Base-by-base conservation (phyloP, 2,113 vertebrate species). In the Scytalopus superciliaris region DNA sequence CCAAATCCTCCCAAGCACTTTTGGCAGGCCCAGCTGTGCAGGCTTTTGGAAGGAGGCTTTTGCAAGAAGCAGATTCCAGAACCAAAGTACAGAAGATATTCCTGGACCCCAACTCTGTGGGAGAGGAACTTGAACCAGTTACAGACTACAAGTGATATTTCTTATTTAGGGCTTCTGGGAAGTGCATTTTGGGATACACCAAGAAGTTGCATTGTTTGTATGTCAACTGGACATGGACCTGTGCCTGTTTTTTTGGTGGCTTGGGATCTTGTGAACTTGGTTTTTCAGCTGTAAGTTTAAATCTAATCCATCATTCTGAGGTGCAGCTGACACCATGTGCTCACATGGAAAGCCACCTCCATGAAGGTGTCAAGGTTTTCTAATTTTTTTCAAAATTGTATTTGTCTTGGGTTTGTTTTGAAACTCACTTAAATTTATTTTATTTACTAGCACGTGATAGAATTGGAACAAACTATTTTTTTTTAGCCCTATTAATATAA, bases 221-320 rank as follows among this genome's bases (percentile, higher is more conserved):
- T 31, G 31, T 72, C 69, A 79, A 19, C n/a, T 76, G 45, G 16
- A 24, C 53, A 67, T 16, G 13, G 28, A 56, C 42, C 12, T 21
- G 24, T 0, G 0, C 23, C 28, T 53, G 0, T 47, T 44, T 47
- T 44, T 19, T 67, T 19, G 19, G 33, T 52, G 42, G 3, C 11
- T 40, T 35, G 37, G 13, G 37, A 52, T 60, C 31, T 57, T 56
- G 33, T 50, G 74, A 74, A 25, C 8, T 35, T 53, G 7, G 37
- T 30, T 89, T 78, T 94, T 27, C 78, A 82, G 22, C 7, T 45
- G 15, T 56, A 28, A 14, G 5, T 55, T 87, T 72, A 87, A 53
- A n/a, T 57, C 14, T 24, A 22, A 56, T 12, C 12, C 17, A 16
- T 90, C 33, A 79, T 76, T 31, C 75, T 91, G 39, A 89, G 25